A percentile compares a stretch with the other conserved stretches of the same genome.
These are phyloP conservation scores for Pristionchus fissidentatus DNA, from an alignment of 2,888 invertebrate species.

Conservation along the genomic window DNA sequence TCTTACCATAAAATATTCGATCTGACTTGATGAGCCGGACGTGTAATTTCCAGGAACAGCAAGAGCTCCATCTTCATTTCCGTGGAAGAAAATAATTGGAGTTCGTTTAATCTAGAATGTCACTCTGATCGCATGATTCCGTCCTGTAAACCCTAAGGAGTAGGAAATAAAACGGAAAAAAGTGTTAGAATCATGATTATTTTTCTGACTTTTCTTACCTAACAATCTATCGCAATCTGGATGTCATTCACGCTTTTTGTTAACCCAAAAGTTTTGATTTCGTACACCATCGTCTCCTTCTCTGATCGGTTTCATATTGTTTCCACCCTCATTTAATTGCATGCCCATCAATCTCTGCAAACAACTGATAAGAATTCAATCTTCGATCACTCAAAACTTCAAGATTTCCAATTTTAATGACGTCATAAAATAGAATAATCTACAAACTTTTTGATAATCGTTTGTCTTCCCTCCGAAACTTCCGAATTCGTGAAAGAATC, in stretches of 20 bases:
- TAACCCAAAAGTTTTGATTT: not conserved
- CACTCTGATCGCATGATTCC: not conserved
- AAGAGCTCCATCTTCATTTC: conserved; percentile 65
- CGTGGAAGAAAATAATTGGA: conserved; percentile 64
- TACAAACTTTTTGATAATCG: conserved; percentile 3
- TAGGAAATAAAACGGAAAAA: not conserved
- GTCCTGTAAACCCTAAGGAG: not conserved
- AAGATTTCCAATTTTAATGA: not conserved
- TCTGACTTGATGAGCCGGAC: conserved; percentile 59
- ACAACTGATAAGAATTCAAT: not conserved
- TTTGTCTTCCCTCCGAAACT: conserved; percentile 38
- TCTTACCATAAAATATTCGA: conserved; percentile 50
- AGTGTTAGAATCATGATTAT: not conserved
- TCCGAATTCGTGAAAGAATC: conserved; percentile 30
- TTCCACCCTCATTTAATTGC: not conserved
- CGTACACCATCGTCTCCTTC: no score
- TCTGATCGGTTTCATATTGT: not conserved
- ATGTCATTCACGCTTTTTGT: not conserved
- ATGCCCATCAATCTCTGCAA: not conserved
- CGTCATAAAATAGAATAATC: not conserved
- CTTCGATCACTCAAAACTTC: not conserved
- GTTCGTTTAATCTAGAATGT: not conserved
- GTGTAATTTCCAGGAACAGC: conserved; percentile 58
- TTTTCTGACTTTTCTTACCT: not conserved
- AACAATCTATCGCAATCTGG: no score